phyloP scores from a whole-genome alignment of 2,113 vertebrate genomes.

The Pollimyrus isidori region DNA sequence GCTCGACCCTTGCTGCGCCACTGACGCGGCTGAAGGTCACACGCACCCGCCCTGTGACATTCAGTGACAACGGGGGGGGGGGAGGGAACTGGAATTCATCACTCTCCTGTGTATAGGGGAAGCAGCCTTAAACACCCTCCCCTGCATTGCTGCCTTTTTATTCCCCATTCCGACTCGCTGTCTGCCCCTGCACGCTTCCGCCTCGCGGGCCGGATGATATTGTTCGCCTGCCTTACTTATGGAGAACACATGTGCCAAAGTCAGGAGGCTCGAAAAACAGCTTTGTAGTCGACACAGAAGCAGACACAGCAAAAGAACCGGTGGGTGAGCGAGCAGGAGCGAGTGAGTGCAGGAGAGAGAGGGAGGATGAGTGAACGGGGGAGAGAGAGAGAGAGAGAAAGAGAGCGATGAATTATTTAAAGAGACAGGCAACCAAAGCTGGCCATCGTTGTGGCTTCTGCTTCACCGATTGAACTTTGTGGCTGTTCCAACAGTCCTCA shows the following conservation, averaged over 20 bases:
- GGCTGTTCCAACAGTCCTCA: conserved; percentile 26
- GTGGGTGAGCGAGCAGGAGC: not conserved
- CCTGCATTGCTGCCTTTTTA: conserved; percentile 24
- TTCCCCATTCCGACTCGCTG: conserved; percentile 27
- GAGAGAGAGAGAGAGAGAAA: conserved; percentile 21
- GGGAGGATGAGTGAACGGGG: not conserved
- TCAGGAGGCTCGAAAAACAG: conserved; percentile 74
- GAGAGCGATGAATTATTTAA: conserved; percentile 80
- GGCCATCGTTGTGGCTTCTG: conserved; percentile 21
- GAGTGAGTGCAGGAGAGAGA: not conserved
- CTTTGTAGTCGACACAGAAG: conserved; percentile 70
- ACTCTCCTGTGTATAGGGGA: conserved; percentile 29
- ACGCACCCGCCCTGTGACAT: conserved; percentile 78
- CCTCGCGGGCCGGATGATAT: conserved; percentile 19
- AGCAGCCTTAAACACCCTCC: conserved; percentile 20
- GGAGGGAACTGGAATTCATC: conserved; percentile 28
- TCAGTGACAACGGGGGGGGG: conserved; percentile 53
- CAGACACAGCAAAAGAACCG: conserved; percentile 1
- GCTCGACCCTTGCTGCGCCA: conserved; percentile 79
- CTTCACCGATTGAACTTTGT: conserved; percentile 14
- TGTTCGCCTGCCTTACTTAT: conserved; percentile 15
- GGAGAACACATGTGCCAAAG: conserved; percentile 38
- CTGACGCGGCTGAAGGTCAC: conserved; percentile 81
- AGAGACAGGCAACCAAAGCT: conserved; percentile 69
- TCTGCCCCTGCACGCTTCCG: conserved; percentile 20